Evolutionary conservation across 2,797 vertebrate species (phyloP), one percentile per base, ranked within the genome.

Genomic region (Sebastes ruberrimus): DNA sequence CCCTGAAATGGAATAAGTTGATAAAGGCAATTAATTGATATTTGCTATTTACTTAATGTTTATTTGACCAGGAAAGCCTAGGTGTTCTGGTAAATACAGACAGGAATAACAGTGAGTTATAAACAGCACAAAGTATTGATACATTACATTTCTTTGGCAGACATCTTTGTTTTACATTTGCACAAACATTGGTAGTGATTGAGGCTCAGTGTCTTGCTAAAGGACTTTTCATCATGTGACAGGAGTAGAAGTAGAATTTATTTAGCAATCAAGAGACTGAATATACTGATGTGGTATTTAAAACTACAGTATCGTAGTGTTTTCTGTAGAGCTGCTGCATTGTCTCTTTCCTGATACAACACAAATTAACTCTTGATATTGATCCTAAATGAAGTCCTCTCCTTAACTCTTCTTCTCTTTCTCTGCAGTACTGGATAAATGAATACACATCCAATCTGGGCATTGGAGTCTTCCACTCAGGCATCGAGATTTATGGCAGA

Each of bases 391-490:
- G 11, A 38, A 63, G 60, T 30, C 27, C 57, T 30, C 20, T 70
- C 11, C 42, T 23, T 16, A 7, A 23, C 62, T 70, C 16, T 70
- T n/a, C 75, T 4, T 84, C 16, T 35, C 14, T 32, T 33, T 78
- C 72, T 83, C 82, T 88, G 59, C 94, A 99, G 98, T 99, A 99
- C 91, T 99, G 98, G 98, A 99, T 99, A 88, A 99, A 99, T 53
- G 98, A 99, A 93, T 99, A 99, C 94, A 99, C 98, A 2, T 97
- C 97, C 89, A 98, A 96, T 88, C 94, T 99, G 95, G 98, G 98
- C 38, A 98, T 99, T 86, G 98, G 98, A 89, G 97, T 99, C 91
- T 99, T 98, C 94, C 98, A 98, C 94, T 98, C 98, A 92, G 98
- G 97, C 94, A 98, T 98, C 30, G 96, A 99, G 95, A 96, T 99